These are phyloP conservation scores for Protonibea diacanthus DNA, from an alignment of 2,797 vertebrate species.

Conservation along the genomic window DNA sequence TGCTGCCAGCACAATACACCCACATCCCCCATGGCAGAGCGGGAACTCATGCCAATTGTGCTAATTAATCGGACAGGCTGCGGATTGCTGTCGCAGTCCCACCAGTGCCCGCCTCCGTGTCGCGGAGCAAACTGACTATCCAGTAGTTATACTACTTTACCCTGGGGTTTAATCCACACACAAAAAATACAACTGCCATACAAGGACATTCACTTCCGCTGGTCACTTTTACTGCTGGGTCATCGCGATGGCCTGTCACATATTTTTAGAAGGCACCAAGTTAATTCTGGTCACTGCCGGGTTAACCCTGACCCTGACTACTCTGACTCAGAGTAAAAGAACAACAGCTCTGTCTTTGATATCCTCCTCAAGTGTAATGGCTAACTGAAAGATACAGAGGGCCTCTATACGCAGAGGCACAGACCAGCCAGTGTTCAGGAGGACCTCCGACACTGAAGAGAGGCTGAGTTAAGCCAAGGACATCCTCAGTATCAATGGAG, in stretches of 20 bases:
- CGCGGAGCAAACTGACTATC: conserved; percentile 67
- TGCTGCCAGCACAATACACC: conserved; percentile 69
- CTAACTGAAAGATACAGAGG: conserved; percentile 73
- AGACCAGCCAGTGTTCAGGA: conserved; percentile 71
- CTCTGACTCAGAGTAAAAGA: conserved; percentile 62
- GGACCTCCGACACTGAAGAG: conserved; percentile 58
- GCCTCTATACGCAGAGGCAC: conserved; percentile 74
- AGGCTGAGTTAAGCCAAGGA: conserved; percentile 76
- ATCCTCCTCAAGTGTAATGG: conserved; percentile 54
- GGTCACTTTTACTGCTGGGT: conserved; percentile 80
- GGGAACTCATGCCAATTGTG: conserved; percentile 79
- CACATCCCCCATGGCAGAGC: conserved; percentile 65
- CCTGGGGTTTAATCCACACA: conserved; percentile 63
- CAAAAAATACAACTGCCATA: conserved; percentile 35
- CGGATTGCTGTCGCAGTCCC: conserved; percentile 62
- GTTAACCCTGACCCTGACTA: conserved; percentile 72
- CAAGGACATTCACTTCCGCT: conserved; percentile 78
- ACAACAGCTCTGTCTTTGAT: conserved; percentile 75
- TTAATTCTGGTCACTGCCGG: conserved; percentile 75
- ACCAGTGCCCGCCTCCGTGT: conserved; percentile 71
- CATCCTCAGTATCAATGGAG: conserved; percentile 79
- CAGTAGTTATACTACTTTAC: conserved; percentile 60
- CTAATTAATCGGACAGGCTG: conserved; percentile 82
- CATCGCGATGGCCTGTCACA: conserved; percentile 49
- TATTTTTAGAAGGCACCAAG: conserved; percentile 79